phyloP scores from a whole-genome alignment of 2,113 vertebrate genomes.

The Tautogolabrus adspersus region DNA sequence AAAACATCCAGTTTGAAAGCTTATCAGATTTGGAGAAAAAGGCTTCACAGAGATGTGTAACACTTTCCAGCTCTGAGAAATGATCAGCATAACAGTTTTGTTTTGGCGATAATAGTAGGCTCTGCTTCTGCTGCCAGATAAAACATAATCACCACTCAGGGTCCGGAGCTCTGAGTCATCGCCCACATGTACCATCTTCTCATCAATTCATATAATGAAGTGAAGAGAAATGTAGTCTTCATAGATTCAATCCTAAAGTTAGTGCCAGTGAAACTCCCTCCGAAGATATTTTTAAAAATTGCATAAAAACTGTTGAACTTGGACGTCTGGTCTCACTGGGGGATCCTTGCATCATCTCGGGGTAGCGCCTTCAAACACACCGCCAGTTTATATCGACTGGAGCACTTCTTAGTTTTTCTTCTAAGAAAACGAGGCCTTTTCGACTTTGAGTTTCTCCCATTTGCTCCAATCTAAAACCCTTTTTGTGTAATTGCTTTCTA shows the following conservation, averaged over 20 bases:
- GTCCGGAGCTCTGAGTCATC: background rate
- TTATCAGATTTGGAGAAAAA: background rate
- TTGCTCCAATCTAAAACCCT: background rate
- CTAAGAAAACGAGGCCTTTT: too few species aligned
- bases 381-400: too few species aligned
- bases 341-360: too few species aligned
- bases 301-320: too few species aligned
- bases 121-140: background rate
- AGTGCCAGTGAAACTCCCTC: too few species aligned
- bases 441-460: background rate
- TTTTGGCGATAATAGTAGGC: background rate
- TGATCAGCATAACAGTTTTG: background rate
- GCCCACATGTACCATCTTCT: background rate
- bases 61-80: background rate
- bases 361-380: too few species aligned
- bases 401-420: too few species aligned
- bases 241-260: too few species aligned
- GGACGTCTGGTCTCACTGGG: too few species aligned
- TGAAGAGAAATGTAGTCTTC: background rate
- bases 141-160: background rate
- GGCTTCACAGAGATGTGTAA: background rate
- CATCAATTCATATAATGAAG: background rate
- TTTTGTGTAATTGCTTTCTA: slow-evolving; percentile 4
- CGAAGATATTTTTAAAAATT: too few species aligned
- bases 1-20: background rate